Percentiles rank a stretch among this genome's conserved stretches.
These are phyloP conservation scores for Unio pictorum DNA, from an alignment of 2,888 invertebrate species.

Conservation along the genomic window DNA sequence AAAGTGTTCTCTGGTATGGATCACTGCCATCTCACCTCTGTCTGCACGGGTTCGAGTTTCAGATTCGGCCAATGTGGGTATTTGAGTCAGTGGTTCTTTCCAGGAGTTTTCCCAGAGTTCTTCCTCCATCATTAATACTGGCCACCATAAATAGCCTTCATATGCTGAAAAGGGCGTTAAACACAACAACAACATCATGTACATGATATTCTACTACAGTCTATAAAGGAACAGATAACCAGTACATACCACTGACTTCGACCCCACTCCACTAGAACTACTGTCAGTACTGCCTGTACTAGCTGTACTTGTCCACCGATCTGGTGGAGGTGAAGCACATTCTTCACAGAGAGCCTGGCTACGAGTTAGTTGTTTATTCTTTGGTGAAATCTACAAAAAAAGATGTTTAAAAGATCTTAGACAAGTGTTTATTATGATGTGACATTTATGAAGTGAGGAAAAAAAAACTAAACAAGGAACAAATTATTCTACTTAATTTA, in stretches of 20 bases:
- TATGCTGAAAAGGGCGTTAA: no score
- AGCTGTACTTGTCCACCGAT: constrained; percentile 32
- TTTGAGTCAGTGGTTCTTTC: no score
- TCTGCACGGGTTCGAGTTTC: no score
- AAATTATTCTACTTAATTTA: no score
- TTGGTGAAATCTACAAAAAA: constrained; percentile 40
- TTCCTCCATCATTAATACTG: no score
- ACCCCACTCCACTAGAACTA: constrained; percentile 36
- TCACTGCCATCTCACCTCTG: no score
- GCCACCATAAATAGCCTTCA: no score
- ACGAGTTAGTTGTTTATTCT: constrained; percentile 77
- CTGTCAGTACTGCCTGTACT: constrained; percentile 36
- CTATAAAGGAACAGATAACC: neutral
- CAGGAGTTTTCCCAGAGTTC: no score
- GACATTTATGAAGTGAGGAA: neutral
- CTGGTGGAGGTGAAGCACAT: constrained; percentile 74
- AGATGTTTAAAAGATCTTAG: neutral
- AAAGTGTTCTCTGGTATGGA: no score
- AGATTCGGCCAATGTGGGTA: no score
- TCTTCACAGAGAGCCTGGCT: constrained; percentile 93
- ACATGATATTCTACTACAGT: neutral
- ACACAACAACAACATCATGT: neutral
- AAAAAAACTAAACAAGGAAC: no score
- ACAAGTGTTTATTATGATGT: neutral
- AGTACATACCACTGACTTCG: constrained; percentile 25